Base-by-base conservation (phyloP, 2,888 invertebrate species). In the Stenoptilia bipunctidactyla region DNA sequence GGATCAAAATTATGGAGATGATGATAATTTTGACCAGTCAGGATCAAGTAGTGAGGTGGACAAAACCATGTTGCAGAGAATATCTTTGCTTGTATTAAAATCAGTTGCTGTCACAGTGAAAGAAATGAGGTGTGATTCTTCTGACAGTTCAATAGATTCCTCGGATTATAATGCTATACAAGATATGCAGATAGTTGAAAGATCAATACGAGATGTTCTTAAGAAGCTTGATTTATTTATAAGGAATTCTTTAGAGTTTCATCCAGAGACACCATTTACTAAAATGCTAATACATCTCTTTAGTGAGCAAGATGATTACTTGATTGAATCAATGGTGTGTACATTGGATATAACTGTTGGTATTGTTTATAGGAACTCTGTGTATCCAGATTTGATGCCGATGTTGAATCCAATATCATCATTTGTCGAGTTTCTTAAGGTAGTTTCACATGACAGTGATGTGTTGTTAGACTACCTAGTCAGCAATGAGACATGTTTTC, bases 261-360 rank as follows among this genome's bases (percentile, higher is more conserved):
- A 94, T 72, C 95, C 95, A 0, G 93, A 94, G 65, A 92, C 93
- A 47, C 91, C 92, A 13, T 89, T 95, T 50, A 93, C 94, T 1
- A 94, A 94, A 73, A 92, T 95, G 86, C 86, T 96, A 38, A 92
- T 95, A 43, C 92, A 93, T 66, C 77, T 96, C 42, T 95, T 96
- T 58, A 92, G 92, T 54, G 94, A 96, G 70, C 95, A 96, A 66
- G 95, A 96, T 61, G 96, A 96, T 70, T 93, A 93, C 57, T 76
- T 96, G 52, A 92, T 96, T 43, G 96, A 96, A 79, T 92, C 94
- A 2, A 94, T 96, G 94, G 92, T 96, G 5, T 95, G 95, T 66
- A 93, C 93, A 27, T 72, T 96, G 37, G 95, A 96, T 67, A 94
- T 95, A 36, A 93, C 92, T 0, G 90, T 92, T 15, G 94, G 94